Base-by-base conservation (phyloP, 2,113 vertebrate species). In the Pteruthius melanotis region DNA sequence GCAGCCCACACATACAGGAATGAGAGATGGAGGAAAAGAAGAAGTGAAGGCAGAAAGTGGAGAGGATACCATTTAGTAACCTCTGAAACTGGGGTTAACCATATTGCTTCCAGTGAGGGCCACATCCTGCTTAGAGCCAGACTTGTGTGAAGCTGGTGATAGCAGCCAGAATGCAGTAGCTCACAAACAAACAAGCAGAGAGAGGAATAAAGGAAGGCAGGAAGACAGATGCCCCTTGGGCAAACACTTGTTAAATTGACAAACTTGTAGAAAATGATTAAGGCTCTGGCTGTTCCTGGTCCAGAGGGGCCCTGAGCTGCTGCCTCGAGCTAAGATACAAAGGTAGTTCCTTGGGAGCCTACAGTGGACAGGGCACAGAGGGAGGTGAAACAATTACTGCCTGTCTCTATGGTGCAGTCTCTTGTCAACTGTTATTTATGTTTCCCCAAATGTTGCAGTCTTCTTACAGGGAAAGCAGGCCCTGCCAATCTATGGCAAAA, bases 201-300 rank as follows among this genome's bases (percentile, higher is more conserved):
- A 83, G 78, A 90, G 47, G 86, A 97, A 96, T 95, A 96, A 94
- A 96, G 75, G 95, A 50, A 97, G 92, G 92, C 91, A 93, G 93
- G 93, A 93, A 96, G 94, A 93, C 92, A 97, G 93, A 94, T 97
- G 93, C 94, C 95, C 92, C 88, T 95, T 96, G 95, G 96, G 96
- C 95, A 96, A 96, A 97, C 95, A 96, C 96, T 97, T 96, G 96
- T 96, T 97, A 95, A 96, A 96, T 95, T 96, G 95, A 97, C 95
- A 96, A 96, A 96, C 95, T 96, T 96, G 95, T 96, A 96, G 96
- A 96, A 96, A 96, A 96, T 95, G 94, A 97, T 97, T 95, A 97
- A 97, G 94, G 93, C 80, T 96, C 96, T 97, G 2, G 69, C 95
- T 97, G 93, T 95, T 97, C 68, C 63, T 80, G 49, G 95, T 95